Conservation (phyloP, 2,113 vertebrate genomes). For the Etia nguti region DNA sequence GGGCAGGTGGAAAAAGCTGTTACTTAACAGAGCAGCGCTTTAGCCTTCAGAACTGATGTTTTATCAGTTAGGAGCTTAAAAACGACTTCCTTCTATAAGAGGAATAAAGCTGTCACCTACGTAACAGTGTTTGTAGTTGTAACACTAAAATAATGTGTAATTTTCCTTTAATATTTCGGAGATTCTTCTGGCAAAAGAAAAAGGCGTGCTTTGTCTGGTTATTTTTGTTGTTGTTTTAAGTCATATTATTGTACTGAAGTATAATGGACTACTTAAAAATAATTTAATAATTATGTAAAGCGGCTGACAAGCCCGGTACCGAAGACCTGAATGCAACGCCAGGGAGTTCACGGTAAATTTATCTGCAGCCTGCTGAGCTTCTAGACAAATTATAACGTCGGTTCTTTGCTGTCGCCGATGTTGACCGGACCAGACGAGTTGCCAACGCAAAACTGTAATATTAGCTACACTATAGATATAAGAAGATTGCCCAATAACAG, state of each 20-base stretch:
- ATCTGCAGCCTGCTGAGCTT: neutral
- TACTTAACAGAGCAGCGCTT: neutral
- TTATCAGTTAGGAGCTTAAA: neutral
- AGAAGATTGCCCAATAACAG: neutral
- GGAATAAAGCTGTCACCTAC: neutral
- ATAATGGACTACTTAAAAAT: too few species aligned
- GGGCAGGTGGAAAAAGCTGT: neutral
- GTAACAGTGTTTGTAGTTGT: neutral
- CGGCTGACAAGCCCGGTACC: neutral
- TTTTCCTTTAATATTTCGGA: neutral
- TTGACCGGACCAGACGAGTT: neutral
- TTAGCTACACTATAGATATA: neutral
- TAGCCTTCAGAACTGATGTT: neutral
- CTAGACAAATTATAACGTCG: neutral
- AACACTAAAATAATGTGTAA: neutral
- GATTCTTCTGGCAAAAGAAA: neutral
- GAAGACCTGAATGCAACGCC: neutral
- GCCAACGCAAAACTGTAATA: neutral
- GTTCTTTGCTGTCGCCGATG: neutral
- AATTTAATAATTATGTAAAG: neutral
- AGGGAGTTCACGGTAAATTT: neutral
- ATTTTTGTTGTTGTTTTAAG: neutral
- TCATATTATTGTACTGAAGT: neutral
- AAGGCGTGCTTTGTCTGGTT: neutral
- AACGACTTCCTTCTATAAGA: neutral